Base-by-base conservation (phyloP, 2,888 invertebrate species). In the Tipula unca region DNA sequence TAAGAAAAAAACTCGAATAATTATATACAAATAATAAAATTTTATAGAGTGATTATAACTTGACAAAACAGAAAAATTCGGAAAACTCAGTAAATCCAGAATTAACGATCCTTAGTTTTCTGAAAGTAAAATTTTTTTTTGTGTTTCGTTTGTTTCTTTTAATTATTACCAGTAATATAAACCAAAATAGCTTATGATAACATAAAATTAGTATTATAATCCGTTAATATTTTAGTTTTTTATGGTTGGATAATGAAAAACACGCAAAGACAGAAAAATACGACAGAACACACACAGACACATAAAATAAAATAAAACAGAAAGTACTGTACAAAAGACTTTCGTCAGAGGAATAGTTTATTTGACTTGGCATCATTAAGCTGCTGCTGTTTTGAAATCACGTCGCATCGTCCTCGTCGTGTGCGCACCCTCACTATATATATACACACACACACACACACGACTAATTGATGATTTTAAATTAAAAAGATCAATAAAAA, bases 141-240 rank as follows among this genome's bases (percentile, higher is more conserved):
- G 0, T 48, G 17, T 54, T 54, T 20, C n/a, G n/a, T n/a, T 20
- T 69, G 69, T n/a, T 48, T n/a, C 69, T 69, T 69, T 69, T 69
- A 69, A 69, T 69, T 69, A 69, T 69, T 69, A 69, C 69, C 69
- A 69, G 69, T 69, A 69, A 69, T 69, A 69, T 69, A 69, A 25
- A 69, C 69, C 69, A 69, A 69, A 69, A 69, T 69, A 25, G 69
- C 69, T 69, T 69, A 69, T 69, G 69, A 69, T 69, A 69, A 69
- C 69, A 69, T 69, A 25, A 69, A 69, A 69, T 69, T 69, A 69
- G 69, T 69, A 69, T 69, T 69, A 69, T 25, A 69, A 69, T 69
- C 10, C 69, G 25, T 25, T 69, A 25, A 25, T 69, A 69, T 69
- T 69, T 25, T 25, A 69, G 69, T 69, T 69, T 69, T 69, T 69